Evolutionary conservation across 2,888 invertebrate genomes (phyloP).

Genomic region (Eulithis prunata): DNA sequence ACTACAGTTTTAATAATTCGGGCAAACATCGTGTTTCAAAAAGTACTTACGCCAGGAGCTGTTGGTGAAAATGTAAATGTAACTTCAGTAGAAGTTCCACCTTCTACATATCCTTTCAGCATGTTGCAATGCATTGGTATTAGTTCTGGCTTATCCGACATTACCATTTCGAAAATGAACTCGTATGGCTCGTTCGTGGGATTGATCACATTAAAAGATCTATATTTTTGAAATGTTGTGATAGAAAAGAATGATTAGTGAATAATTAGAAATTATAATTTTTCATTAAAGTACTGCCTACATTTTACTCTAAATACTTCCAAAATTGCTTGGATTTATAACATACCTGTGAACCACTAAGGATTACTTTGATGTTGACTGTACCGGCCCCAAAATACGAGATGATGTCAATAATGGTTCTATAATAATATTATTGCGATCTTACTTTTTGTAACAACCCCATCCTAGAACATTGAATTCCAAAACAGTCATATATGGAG

Average conservation of each 20-base stretch:
- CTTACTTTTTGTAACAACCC: constrained; percentile 82
- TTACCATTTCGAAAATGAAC: constrained; percentile 83
- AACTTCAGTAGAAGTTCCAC: constrained; percentile 84
- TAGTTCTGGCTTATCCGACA: constrained; percentile 70
- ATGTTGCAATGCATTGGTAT: constrained; percentile 85
- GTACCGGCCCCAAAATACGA: too few relatives aligned
- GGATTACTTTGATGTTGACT: too few relatives aligned
- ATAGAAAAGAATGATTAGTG: too few relatives aligned
- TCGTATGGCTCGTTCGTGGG: constrained; percentile 86
- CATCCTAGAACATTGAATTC: constrained; percentile 88
- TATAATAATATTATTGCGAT: not conserved
- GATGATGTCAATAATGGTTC: too few relatives aligned
- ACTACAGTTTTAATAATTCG: too few relatives aligned
- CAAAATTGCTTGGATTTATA: too few relatives aligned
- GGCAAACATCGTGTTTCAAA: not conserved
- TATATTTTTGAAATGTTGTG: constrained; percentile 44
- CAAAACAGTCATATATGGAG: constrained; percentile 81
- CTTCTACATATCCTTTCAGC: constrained; percentile 84
- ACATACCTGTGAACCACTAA: too few relatives aligned
- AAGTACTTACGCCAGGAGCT: constrained; percentile 76
- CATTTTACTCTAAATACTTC: too few relatives aligned
- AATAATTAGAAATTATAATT: too few relatives aligned
- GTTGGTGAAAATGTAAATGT: constrained; percentile 87
- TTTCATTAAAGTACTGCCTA: too few relatives aligned
- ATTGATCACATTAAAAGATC: constrained; percentile 86